Conservation (phyloP, 92 coral and sea anemone species). For the Actinernus sp. region DNA sequence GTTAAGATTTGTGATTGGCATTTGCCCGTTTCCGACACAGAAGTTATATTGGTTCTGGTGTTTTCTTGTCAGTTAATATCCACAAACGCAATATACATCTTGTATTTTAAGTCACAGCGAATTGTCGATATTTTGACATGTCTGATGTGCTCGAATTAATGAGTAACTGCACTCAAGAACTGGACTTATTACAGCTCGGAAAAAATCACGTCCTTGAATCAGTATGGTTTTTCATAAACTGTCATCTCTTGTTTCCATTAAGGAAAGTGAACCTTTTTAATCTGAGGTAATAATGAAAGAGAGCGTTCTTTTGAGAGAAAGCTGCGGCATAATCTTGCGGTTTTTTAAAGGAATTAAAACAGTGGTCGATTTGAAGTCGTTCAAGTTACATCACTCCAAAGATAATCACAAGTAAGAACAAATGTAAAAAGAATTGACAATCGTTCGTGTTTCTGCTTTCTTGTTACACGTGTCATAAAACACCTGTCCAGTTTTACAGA, state of each 20-base stretch:
- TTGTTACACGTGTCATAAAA: background rate
- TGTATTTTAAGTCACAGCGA: too few species aligned
- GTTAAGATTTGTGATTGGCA: too few species aligned
- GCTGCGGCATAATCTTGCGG: conserved; percentile 1
- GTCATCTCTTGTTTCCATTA: background rate
- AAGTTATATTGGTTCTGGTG: background rate
- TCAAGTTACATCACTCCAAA: conserved; percentile 1
- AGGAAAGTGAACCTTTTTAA: background rate
- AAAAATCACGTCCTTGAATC: too few species aligned
- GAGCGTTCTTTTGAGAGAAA: background rate
- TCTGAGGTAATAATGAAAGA: background rate
- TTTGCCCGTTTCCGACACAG: background rate
- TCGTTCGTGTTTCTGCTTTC: background rate
- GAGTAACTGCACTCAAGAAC: too few species aligned
- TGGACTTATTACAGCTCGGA: too few species aligned
- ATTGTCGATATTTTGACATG: too few species aligned
- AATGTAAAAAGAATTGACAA: background rate
- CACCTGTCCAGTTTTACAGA: background rate
- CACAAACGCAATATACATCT: too few species aligned
- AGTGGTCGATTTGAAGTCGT: background rate
- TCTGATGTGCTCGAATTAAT: too few species aligned
- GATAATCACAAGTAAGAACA: background rate
- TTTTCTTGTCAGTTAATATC: too few species aligned
- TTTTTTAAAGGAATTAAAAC: conserved; percentile 4
- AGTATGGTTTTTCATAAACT: background rate